These are phyloP conservation scores for Tillus elongatus DNA, from an alignment of 2,888 invertebrate genomes.

Conservation along the genomic window DNA sequence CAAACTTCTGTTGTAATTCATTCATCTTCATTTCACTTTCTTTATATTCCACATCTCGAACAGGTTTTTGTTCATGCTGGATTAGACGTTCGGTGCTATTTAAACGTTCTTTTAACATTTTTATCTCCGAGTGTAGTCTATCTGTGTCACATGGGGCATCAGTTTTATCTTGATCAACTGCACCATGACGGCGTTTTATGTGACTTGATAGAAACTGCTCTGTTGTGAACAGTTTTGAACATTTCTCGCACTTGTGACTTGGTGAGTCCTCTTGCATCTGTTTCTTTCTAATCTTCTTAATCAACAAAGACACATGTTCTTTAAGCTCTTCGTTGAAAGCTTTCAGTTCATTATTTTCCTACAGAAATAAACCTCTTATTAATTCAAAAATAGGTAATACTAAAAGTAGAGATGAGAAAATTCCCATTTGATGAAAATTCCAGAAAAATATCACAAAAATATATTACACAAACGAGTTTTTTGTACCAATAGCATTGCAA, in stretches of 20 bases:
- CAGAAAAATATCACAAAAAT: too few relatives aligned
- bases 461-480: too few relatives aligned
- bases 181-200: constrained; percentile 49
- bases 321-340: constrained; percentile 44
- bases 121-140: constrained; percentile 55
- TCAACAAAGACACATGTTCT: constrained; percentile 45
- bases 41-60: constrained; percentile 9
- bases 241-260: constrained; percentile 51
- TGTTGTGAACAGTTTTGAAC: constrained; percentile 59
- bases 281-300: constrained; percentile 41
- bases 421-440: too few relatives aligned
- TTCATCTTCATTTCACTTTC: constrained; percentile 20
- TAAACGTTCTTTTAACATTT: constrained; percentile 53
- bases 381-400: too few relatives aligned
- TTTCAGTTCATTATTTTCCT: constrained; percentile 33
- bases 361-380: too few relatives aligned
- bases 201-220: constrained; percentile 57
- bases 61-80: constrained; percentile 31
- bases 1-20: constrained; percentile 36
- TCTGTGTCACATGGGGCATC: constrained; percentile 48
- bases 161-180: constrained; percentile 24
- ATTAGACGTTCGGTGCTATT: constrained; percentile 53
- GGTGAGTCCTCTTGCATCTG: constrained; percentile 22
- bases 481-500: too few relatives aligned
- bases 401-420: too few relatives aligned